These are phyloP conservation scores for Octopus bimaculoides DNA, from an alignment of 1,140 invertebrate species.

Conservation along the genomic window DNA sequence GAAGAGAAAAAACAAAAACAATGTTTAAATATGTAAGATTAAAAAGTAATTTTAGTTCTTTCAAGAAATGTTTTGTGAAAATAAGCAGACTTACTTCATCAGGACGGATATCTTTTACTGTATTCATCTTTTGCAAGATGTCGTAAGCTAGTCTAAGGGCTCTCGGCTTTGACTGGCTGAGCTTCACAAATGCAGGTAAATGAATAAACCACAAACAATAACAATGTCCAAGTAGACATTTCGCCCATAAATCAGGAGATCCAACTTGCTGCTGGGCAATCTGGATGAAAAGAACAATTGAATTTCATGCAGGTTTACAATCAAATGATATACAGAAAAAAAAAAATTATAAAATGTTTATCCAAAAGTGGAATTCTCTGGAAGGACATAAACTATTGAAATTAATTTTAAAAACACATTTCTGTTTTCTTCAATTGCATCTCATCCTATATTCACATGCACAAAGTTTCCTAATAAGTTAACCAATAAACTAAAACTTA, in stretches of 20 bases:
- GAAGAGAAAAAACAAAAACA: no score
- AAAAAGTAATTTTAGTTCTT: no score
- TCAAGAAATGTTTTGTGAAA: no score
- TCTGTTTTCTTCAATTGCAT: no score
- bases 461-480: no score
- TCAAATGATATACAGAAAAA: not conserved
- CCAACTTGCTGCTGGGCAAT: conserved; percentile 70
- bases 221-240: conserved; percentile 63
- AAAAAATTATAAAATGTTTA: no score
- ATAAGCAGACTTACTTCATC: conserved; percentile 73
- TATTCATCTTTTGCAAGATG: conserved; percentile 80
- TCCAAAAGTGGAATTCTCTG: no score
- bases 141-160: conserved; percentile 83
- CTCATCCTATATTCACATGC: no score
- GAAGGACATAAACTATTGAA: no score
- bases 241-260: conserved; percentile 83
- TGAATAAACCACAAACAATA: conserved; percentile 96
- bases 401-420: no score
- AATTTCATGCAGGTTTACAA: not conserved
- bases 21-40: no score
- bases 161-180: conserved; percentile 66
- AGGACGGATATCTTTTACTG: conserved; percentile 73
- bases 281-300: conserved; percentile 34
- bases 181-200: conserved; percentile 74
- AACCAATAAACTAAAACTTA: no score